Percentiles rank a stretch among this genome's conserved stretches.
Conservation (phyloP, 2,113 vertebrate species). For the Xiphorhynchus elegans region DNA sequence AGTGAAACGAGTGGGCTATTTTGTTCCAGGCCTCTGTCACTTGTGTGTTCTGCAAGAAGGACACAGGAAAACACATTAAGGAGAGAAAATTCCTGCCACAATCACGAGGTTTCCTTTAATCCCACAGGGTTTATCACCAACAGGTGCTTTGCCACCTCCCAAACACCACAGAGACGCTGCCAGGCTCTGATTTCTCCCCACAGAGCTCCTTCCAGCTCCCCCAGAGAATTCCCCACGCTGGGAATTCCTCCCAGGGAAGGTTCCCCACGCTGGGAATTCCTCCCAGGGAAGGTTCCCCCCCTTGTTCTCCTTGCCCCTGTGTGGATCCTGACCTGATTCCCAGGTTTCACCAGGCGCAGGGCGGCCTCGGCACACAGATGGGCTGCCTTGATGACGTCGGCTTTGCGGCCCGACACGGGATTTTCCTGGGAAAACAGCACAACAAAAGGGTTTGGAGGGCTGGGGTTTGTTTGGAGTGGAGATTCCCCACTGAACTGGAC, state of each 20-base stretch:
- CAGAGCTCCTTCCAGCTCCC: not conserved
- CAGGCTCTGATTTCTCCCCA: not conserved
- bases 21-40: slow-evolving; percentile 99
- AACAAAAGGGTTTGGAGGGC: not conserved
- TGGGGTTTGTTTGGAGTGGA: rapidly evolving
- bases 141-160: not conserved
- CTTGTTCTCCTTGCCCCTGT: not conserved
- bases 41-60: slow-evolving; percentile 85
- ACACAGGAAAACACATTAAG: rapidly evolving
- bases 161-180: rapidly evolving
- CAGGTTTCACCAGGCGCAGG: slow-evolving; percentile 95
- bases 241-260: not conserved
- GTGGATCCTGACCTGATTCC: slow-evolving; percentile 82
- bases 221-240: rapidly evolving
- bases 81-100: rapidly evolving
- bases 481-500: rapidly evolving
- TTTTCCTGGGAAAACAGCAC: slow-evolving; percentile 77
- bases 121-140: not conserved
- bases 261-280: not conserved
- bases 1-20: slow-evolving; percentile 98
- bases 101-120: rapidly evolving
- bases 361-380: slow-evolving; percentile 96
- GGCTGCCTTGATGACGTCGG: slow-evolving; percentile 93
- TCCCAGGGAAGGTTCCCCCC: too few relatives aligned
- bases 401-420: slow-evolving; percentile 90